These are phyloP conservation scores for Allophyes oxyacanthae DNA, from an alignment of 2,888 invertebrate genomes.

Conservation along the genomic window DNA sequence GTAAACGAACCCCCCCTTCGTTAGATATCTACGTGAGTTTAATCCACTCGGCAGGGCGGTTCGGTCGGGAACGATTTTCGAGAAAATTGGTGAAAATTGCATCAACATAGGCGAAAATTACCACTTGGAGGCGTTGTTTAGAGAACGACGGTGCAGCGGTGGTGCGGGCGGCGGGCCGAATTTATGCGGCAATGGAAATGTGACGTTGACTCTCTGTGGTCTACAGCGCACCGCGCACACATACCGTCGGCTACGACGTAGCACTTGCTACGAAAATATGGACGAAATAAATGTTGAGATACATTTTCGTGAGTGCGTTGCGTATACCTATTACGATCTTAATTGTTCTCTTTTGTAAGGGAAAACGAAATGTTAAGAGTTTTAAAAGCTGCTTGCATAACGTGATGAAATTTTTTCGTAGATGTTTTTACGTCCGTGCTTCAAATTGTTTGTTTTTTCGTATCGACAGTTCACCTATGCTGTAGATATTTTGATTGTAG, in stretches of 20 bases:
- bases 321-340: conserved; percentile 49
- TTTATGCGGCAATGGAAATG: conserved; percentile 78
- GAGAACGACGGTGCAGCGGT: conserved; percentile 62
- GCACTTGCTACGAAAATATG: conserved; percentile 54
- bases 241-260: conserved; percentile 54
- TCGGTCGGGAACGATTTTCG: conserved; percentile 78
- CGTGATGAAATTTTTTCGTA: conserved; percentile 13
- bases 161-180: conserved; percentile 60
- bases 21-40: conserved; percentile 89
- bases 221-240: conserved; percentile 51
- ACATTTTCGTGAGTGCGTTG: conserved; percentile 41
- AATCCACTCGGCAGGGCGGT: conserved; percentile 81
- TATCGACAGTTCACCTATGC: conserved; percentile 30
- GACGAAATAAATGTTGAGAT: conserved; percentile 49
- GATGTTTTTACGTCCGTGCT: conserved; percentile 23
- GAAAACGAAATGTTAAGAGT: conserved; percentile 30
- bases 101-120: conserved; percentile 87
- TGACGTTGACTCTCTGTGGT: conserved; percentile 72
- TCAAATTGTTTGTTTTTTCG: conserved; percentile 30
- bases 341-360: conserved; percentile 29
- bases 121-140: conserved; percentile 84
- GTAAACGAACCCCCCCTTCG: conserved; percentile 87
- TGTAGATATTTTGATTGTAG: conserved; percentile 62
- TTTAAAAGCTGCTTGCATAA: conserved; percentile 19
- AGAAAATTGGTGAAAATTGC: conserved; percentile 87